Evolutionary conservation across 2,113 vertebrate species (phyloP), one percentile per base, ranked within the genome.

Genomic region (Seriola rivoliana): DNA sequence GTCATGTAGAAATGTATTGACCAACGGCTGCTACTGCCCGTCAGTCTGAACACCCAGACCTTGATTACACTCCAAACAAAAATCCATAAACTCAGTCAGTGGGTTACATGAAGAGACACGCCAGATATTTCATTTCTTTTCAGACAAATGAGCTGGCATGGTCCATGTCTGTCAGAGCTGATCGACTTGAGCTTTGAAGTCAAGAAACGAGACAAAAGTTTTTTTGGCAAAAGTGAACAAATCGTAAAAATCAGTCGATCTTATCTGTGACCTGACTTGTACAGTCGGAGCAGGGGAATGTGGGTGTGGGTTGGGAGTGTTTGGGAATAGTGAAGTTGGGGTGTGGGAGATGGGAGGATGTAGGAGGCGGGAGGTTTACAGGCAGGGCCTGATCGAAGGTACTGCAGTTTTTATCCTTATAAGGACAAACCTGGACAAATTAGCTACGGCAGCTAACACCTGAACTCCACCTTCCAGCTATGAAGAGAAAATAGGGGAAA

Each of bases 371-470:
- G 82, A 78, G 85, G 48, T 78, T 81, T 68, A 10, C 57, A 64
- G 76, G 58, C 75, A 73, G 82, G 59, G 54, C 85, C 54, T 16
- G 69, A 71, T 85, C n/a, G 14, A 85, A 93, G 85, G 70, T 86
- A n/a, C 82, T 77, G 46, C 82, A 70, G 75, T 75, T 87, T n/a
- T 34, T 87, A 16, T 13, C 92, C 94, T 87, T 93, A 93, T 91
- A 93, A 91, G 93, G 94, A 58, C 82, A 93, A 88, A 83, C 78
- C 54, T 89, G 88, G 54, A 85, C 70, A 82, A 74, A 82, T 86
- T 78, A 75, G 19, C 71, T 5, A 0, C 34, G 4, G 71, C 57
- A 72, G 71, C 60, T 38, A 70, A 78, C 91, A 94, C 93, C 94
- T 93, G 91, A 77, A 80, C 76, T 69, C 78, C 87, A 62, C 88